phyloP scores from a whole-genome alignment of 30 jellyfish, hydroid and myxozoan genomes.

The Aurelia aurita region DNA sequence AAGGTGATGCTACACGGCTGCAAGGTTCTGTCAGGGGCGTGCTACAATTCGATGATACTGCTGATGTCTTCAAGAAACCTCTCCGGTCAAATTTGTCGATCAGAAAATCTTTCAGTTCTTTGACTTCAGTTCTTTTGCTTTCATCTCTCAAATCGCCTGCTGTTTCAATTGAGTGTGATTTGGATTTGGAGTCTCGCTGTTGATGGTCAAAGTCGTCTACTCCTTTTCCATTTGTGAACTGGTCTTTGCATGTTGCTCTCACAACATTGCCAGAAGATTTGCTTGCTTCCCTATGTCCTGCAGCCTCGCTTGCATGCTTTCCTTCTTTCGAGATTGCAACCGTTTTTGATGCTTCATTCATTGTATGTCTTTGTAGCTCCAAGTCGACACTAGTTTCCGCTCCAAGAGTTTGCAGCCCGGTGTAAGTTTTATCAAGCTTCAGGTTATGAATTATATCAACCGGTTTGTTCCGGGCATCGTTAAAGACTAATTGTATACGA shows the following conservation, averaged over 20 bases:
- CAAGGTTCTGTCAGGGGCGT: neutral
- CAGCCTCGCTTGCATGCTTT: no score
- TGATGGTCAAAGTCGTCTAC: neutral
- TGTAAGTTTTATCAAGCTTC: conserved; percentile 93
- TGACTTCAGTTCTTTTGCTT: neutral
- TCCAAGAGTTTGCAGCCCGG: conserved; percentile 98
- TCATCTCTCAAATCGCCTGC: conserved; percentile 1
- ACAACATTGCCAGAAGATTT: neutral
- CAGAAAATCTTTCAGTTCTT: neutral
- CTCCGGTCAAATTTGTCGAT: conserved; percentile 1
- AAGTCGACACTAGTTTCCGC: conserved; percentile 87
- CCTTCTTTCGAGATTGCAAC: neutral
- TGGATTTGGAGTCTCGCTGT: no score
- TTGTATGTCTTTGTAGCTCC: conserved; percentile 86
- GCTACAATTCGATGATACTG: neutral
- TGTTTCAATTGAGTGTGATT: neutral
- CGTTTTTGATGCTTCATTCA: conserved; percentile 1
- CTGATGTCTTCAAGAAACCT: neutral
- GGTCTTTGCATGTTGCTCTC: neutral
- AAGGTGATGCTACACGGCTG: conserved; percentile 40
- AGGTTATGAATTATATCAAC: conserved; percentile 89
- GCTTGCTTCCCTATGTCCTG: neutral
- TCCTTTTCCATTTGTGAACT: neutral
- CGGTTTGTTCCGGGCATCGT: conserved; percentile 87
- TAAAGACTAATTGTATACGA: conserved; percentile 87